Conservation (phyloP, 1,140 invertebrate genomes). For the Cydia pomonella region DNA sequence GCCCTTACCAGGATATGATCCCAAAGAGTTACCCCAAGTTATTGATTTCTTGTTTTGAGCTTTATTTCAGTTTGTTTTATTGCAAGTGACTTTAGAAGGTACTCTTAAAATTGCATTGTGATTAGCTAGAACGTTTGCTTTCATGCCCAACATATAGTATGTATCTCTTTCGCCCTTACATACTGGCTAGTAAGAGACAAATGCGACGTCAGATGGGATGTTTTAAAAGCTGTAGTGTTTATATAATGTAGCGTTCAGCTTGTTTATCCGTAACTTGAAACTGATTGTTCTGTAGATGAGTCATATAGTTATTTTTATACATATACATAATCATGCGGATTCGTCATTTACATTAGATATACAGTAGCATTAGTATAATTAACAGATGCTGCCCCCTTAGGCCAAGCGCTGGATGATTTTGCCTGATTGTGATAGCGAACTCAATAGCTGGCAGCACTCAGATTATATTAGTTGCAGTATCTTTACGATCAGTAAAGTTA, state of each 20-base stretch:
- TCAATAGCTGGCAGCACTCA: slow-evolving; percentile 11
- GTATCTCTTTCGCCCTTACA: neutral
- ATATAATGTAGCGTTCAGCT: neutral
- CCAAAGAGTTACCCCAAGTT: neutral
- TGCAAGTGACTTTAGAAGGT: neutral
- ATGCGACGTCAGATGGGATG: neutral
- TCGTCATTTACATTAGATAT: neutral
- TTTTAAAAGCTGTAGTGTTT: no score
- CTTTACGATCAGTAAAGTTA: neutral
- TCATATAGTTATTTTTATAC: neutral
- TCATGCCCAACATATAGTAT: neutral
- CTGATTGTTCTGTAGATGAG: neutral
- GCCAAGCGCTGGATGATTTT: neutral
- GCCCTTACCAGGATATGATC: no score
- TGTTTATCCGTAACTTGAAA: neutral
- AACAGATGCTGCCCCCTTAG: neutral
- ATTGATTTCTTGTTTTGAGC: neutral
- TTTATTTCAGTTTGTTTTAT: neutral
- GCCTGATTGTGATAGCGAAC: neutral
- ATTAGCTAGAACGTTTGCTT: no score
- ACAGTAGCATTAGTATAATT: neutral
- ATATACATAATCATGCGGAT: neutral
- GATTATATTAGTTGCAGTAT: neutral
- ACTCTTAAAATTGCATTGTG: no score
- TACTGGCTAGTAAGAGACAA: neutral